These are phyloP conservation scores for Orientallactaga bullata DNA, from an alignment of 2,113 vertebrate species.

Conservation along the genomic window DNA sequence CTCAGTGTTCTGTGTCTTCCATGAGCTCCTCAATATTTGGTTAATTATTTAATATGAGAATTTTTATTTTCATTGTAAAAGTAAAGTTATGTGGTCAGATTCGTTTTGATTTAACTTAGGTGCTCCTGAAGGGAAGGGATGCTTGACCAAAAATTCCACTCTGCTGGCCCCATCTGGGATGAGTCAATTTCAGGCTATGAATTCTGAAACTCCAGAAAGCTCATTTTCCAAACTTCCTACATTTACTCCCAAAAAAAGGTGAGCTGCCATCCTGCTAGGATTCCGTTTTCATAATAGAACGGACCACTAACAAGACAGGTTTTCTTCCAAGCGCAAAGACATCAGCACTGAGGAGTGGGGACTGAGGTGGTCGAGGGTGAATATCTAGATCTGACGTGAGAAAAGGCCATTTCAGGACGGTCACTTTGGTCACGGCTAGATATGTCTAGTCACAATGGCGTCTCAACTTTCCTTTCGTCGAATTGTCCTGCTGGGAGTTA, in stretches of 20 bases:
- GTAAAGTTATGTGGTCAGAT: slow-evolving; percentile 39
- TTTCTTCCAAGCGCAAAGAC: slow-evolving; percentile 28
- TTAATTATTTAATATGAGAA: neutral
- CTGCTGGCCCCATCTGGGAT: neutral
- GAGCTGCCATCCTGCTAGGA: neutral
- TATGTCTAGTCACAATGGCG: neutral
- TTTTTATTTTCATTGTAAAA: slow-evolving; percentile 59
- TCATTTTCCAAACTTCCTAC: neutral
- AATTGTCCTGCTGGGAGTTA: neutral
- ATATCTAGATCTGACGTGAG: neutral
- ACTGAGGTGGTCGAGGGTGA: neutral
- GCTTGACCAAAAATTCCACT: slow-evolving; percentile 55
- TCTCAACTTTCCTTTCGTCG: neutral
- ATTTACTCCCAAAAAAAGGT: neutral
- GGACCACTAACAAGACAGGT: neutral
- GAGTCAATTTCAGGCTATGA: slow-evolving; percentile 44
- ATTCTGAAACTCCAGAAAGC: slow-evolving; percentile 38
- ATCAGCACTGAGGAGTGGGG: neutral
- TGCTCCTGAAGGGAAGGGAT: slow-evolving; percentile 46
- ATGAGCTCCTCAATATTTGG: neutral
- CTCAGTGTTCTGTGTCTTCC: neutral
- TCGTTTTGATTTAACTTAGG: slow-evolving; percentile 55
- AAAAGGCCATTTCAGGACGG: neutral
- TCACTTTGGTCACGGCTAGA: neutral
- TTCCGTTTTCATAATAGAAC: neutral